A percentile compares a stretch with the other conserved stretches of the same genome.
phyloP scores from a whole-genome alignment of 2,797 vertebrate species.

The Cryptoprocta ferox region DNA sequence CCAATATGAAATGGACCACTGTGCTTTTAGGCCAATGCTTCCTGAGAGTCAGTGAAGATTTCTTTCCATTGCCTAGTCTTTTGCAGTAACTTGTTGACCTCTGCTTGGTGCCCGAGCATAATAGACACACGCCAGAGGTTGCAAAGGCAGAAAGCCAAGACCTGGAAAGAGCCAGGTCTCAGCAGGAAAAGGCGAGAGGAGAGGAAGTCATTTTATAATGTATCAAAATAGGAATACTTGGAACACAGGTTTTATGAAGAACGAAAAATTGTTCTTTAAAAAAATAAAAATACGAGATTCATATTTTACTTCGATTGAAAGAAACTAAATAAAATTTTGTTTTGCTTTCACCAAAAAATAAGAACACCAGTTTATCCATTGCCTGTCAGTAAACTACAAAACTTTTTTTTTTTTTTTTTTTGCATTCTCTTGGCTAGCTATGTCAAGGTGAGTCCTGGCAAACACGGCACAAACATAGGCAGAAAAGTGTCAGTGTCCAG shows the following conservation, averaged over 20 bases:
- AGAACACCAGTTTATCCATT: neutral
- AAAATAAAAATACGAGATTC: constrained; percentile 1
- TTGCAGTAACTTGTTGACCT: neutral
- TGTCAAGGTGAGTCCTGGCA: neutral
- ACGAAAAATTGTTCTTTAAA: neutral
- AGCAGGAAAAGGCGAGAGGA: neutral
- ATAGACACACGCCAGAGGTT: neutral
- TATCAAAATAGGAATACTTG: constrained; percentile 7
- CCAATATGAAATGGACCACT: neutral
- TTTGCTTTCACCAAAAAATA: neutral
- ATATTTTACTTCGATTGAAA: neutral
- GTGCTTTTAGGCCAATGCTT: neutral
- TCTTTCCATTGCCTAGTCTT: neutral
- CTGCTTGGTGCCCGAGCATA: neutral
- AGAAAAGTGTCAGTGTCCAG: neutral
- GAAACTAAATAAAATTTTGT: neutral
- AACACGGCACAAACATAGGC: neutral
- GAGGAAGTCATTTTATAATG: constrained; percentile 42
- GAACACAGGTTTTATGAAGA: neutral
- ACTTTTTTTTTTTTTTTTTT: neutral
- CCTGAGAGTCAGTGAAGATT: neutral
- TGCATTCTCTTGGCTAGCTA: neutral
- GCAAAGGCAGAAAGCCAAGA: neutral
- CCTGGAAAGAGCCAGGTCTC: neutral
- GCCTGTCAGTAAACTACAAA: neutral